These are phyloP conservation scores for Cottoperca gobio DNA, from an alignment of 2,797 vertebrate species.

Conservation along the genomic window DNA sequence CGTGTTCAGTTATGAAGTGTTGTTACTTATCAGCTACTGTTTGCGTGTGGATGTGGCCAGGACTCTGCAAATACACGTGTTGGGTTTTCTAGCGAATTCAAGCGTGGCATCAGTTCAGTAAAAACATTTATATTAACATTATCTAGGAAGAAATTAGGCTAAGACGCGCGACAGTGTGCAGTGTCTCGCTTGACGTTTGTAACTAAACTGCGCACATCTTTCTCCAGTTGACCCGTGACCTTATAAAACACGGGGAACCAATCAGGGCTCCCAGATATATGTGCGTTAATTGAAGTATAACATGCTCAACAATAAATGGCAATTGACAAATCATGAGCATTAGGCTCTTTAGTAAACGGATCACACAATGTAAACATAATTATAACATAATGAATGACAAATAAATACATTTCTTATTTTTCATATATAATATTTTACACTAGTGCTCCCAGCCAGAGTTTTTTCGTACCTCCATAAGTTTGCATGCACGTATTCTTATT, in stretches of 20 bases:
- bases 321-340: no score
- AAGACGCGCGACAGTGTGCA: neutral
- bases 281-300: no score
- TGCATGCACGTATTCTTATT: neutral
- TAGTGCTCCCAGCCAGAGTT: neutral
- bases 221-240: neutral
- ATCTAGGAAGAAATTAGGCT: neutral
- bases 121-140: neutral
- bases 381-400: no score
- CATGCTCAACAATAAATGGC: no score
- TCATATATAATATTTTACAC: no score
- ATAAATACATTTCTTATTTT: no score
- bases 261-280: neutral
- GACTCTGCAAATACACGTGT: conserved; percentile 70
- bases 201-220: no score
- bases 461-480: neutral
- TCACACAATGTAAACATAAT: no score
- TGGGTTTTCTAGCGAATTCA: neutral
- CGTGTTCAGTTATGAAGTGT: neutral
- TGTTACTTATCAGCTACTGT: neutral
- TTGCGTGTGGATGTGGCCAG: neutral
- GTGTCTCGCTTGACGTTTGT: neutral
- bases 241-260: neutral
- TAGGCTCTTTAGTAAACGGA: no score
- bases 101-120: fast-evolving